phyloP scores from a whole-genome alignment of 2,797 vertebrate genomes.

The Hyperoplus lanceolatus region DNA sequence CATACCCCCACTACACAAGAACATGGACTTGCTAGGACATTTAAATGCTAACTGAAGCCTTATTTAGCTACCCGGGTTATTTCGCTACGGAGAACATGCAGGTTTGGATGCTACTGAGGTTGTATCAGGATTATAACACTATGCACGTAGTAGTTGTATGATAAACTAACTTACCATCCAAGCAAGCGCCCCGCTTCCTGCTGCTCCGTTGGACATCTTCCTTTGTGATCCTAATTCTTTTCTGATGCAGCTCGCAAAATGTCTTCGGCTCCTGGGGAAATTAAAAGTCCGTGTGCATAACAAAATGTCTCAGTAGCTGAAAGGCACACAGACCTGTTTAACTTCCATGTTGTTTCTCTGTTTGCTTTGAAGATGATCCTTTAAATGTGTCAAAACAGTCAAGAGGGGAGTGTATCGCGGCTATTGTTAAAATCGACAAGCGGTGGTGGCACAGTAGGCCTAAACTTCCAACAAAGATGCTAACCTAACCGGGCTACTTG shows the following conservation, averaged over 20 bases:
- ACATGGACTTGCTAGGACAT: slow-evolving; percentile 6
- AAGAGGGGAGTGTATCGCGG: slow-evolving; percentile 65
- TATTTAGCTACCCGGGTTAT: background rate
- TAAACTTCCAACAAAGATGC: slow-evolving; percentile 82
- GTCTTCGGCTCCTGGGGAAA: slow-evolving; percentile 57
- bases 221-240: slow-evolving; percentile 74
- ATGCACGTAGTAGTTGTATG: background rate
- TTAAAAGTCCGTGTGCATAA: slow-evolving; percentile 69
- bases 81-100: background rate
- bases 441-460: slow-evolving; percentile 80
- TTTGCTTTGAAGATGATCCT: slow-evolving; percentile 25
- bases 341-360: slow-evolving; percentile 53
- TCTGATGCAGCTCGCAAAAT: slow-evolving; percentile 61
- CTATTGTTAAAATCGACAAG: slow-evolving; percentile 89
- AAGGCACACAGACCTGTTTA: slow-evolving; percentile 37
- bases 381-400: slow-evolving; percentile 54
- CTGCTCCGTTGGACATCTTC: slow-evolving; percentile 89
- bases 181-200: slow-evolving; percentile 90
- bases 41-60: slow-evolving; percentile 45
- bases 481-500: slow-evolving; percentile 75
- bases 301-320: slow-evolving; percentile 64
- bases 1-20: background rate
- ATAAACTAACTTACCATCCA: slow-evolving; percentile 90
- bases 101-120: no score
- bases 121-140: no score